A percentile compares a stretch with the other conserved stretches of the same genome.
These are phyloP conservation scores for Oeneis ivallda DNA, from an alignment of 2,888 invertebrate species.

Conservation along the genomic window DNA sequence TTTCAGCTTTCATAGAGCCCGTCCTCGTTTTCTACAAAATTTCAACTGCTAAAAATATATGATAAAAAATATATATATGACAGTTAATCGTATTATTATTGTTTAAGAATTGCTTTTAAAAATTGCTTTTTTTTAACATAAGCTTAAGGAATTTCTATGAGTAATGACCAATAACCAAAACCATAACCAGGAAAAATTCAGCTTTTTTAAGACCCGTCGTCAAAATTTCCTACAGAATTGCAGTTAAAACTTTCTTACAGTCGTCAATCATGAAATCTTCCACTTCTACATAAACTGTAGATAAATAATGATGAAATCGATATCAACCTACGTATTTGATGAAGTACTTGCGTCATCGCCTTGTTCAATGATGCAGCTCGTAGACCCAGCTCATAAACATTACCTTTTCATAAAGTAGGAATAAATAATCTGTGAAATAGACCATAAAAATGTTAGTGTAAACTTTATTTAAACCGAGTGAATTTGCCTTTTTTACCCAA, in stretches of 20 bases:
- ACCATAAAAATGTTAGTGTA: constrained; percentile 20
- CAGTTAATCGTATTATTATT: too few species aligned
- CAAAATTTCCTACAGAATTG: not conserved
- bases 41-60: too few species aligned
- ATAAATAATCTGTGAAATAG: constrained; percentile 27
- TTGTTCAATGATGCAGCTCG: constrained; percentile 65
- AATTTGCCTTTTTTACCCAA: not conserved
- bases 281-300: not conserved
- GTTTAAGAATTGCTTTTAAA: too few species aligned
- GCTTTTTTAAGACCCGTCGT: not conserved
- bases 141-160: too few species aligned
- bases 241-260: not conserved
- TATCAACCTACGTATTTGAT: constrained; percentile 47
- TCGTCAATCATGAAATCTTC: not conserved
- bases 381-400: constrained; percentile 28
- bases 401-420: constrained; percentile 31
- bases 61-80: too few species aligned
- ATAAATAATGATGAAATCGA: constrained; percentile 61
- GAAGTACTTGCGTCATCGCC: constrained; percentile 64
- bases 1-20: too few species aligned
- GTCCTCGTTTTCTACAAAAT: too few species aligned
- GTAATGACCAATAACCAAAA: too few species aligned
- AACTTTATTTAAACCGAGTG: not conserved
- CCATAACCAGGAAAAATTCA: too few species aligned
- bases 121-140: too few species aligned